A percentile compares a stretch with the other conserved stretches of the same genome.
Conservation (phyloP, 2,888 invertebrate genomes). For the Petrophora chlorosata region DNA sequence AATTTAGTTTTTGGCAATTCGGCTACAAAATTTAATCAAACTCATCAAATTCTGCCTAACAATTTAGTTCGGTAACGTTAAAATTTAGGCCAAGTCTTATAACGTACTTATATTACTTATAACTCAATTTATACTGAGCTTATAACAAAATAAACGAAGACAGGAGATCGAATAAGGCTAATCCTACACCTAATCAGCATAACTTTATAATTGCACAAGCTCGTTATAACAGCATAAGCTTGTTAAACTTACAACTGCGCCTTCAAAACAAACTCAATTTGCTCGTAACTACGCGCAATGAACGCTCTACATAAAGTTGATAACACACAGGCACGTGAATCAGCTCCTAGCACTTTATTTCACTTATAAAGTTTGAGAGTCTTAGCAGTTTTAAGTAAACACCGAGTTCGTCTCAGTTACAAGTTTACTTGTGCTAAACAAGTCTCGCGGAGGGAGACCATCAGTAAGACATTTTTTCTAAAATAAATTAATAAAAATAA, state of each 20-base stretch:
- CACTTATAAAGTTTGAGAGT: constrained; percentile 46
- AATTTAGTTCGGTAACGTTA: too few relatives aligned
- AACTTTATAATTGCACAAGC: constrained; percentile 25
- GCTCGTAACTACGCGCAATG: constrained; percentile 26
- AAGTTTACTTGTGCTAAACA: constrained; percentile 51
- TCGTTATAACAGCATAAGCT: constrained; percentile 23
- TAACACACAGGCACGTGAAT: constrained; percentile 31
- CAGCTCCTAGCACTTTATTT: constrained; percentile 44
- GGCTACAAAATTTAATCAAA: too few relatives aligned
- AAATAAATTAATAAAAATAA: background rate
- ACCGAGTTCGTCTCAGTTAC: constrained; percentile 50
- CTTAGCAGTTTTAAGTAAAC: constrained; percentile 55
- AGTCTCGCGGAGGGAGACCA: constrained; percentile 30
- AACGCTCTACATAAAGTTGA: constrained; percentile 30
- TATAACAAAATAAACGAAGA: too few relatives aligned
- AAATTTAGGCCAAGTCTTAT: too few relatives aligned
- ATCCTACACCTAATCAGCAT: constrained; percentile 14
- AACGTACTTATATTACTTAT: too few relatives aligned
- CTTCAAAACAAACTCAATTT: constrained; percentile 37
- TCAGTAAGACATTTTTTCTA: background rate
- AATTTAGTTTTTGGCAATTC: too few relatives aligned
- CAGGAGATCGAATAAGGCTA: constrained; percentile 5
- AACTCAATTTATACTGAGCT: too few relatives aligned
- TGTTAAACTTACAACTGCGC: constrained; percentile 22
- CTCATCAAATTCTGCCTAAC: too few relatives aligned